Conservation (phyloP, 2,113 vertebrate genomes). For the Hyperopisus bebe region DNA sequence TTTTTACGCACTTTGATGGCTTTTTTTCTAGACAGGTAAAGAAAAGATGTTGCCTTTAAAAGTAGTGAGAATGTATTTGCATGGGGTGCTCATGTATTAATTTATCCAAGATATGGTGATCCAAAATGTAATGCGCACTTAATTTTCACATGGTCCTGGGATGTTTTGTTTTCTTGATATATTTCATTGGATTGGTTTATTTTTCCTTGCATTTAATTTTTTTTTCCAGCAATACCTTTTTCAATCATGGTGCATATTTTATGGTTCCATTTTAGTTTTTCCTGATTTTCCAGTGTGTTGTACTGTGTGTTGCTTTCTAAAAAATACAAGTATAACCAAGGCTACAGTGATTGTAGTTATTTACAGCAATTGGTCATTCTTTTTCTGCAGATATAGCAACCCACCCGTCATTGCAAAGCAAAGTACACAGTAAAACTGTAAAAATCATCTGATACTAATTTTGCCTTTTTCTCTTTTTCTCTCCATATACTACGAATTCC, state of each 20-base stretch:
- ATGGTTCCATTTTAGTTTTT: constrained; percentile 36
- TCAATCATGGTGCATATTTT: neutral
- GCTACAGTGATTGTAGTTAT: constrained; percentile 37
- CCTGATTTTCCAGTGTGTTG: constrained; percentile 39
- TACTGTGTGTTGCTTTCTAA: constrained; percentile 43
- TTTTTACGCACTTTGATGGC: neutral
- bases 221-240: neutral
- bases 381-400: constrained; percentile 37
- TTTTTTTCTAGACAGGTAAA: neutral
- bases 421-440: neutral
- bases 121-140: neutral
- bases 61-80: neutral
- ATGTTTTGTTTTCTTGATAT: neutral
- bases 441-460: constrained; percentile 26
- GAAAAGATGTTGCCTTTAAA: constrained; percentile 18
- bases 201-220: neutral
- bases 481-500: constrained; percentile 34
- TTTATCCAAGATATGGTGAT: neutral
- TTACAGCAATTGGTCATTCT: constrained; percentile 35
- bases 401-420: constrained; percentile 11
- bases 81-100: neutral
- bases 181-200: neutral
- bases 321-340: constrained; percentile 39
- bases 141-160: constrained; percentile 6
- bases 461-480: constrained; percentile 25